A percentile compares a stretch with the other conserved stretches of the same genome.
Evolutionary conservation across 1,140 invertebrate species (phyloP).

Genomic region (Rhagoletis zephyria): DNA sequence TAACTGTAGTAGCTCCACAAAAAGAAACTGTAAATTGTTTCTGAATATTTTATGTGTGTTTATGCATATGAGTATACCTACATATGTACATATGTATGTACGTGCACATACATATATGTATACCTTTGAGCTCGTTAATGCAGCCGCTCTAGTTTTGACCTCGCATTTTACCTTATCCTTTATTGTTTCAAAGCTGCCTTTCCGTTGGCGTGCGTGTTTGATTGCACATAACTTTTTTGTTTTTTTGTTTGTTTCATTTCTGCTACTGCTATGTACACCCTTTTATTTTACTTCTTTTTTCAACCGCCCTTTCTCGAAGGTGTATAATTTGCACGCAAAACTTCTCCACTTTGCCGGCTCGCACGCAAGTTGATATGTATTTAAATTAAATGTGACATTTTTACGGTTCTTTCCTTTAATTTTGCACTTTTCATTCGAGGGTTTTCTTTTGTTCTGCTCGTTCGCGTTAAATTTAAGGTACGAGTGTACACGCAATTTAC

Average conservation of each 20-base stretch:
- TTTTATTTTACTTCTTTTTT: conserved; percentile 9
- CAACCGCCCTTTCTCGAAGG: not conserved
- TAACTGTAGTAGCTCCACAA: not conserved
- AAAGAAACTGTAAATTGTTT: not conserved
- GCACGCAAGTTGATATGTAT: not conserved
- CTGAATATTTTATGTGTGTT: not conserved
- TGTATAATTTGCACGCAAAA: conserved; percentile 12
- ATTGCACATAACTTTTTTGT: not conserved
- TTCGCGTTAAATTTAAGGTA: not conserved
- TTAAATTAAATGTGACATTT: conserved; percentile 31
- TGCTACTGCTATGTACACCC: not conserved
- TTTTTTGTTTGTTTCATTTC: not conserved
- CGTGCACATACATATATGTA: not conserved
- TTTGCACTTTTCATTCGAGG: not conserved
- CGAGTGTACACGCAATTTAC: too few relatives aligned
- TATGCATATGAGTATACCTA: not conserved
- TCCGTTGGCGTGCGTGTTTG: not conserved
- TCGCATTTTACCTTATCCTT: not conserved
- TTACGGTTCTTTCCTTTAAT: not conserved
- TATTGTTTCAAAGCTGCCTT: not conserved
- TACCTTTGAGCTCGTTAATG: not conserved
- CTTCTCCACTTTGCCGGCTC: not conserved
- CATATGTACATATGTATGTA: not conserved
- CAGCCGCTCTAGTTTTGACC: not conserved
- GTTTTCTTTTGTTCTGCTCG: too few relatives aligned